Conservation (phyloP, 2,797 vertebrate species). For the Sebastes iracundus region DNA sequence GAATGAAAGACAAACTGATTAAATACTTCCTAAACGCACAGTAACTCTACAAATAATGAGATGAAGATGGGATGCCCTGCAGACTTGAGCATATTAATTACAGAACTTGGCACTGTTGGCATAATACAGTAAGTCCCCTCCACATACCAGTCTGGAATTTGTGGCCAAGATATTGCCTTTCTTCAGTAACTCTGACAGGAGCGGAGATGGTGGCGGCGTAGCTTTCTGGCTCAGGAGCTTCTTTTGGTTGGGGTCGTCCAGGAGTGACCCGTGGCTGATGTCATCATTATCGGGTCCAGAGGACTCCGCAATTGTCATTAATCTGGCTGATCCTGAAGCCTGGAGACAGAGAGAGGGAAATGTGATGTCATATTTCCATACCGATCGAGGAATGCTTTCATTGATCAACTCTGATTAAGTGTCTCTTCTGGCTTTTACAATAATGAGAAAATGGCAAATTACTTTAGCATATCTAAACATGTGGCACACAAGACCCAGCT, state of each 20-base stretch:
- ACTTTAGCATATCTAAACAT: neutral
- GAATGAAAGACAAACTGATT: neutral
- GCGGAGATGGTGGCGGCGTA: slow-evolving; percentile 96
- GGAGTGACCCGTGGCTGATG: slow-evolving; percentile 86
- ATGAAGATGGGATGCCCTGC: neutral
- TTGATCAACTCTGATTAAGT: neutral
- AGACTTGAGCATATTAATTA: neutral
- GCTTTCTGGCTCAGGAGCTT: slow-evolving; percentile 93
- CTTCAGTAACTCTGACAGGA: slow-evolving; percentile 98
- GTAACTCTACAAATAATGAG: neutral
- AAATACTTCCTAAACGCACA: neutral
- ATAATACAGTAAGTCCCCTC: neutral
- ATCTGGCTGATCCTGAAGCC: slow-evolving; percentile 85
- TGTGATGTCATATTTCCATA: neutral
- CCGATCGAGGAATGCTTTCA: neutral
- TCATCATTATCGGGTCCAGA: slow-evolving; percentile 85
- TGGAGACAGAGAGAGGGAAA: slow-evolving; percentile 81
- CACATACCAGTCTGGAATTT: slow-evolving; percentile 94
- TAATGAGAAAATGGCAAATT: neutral
- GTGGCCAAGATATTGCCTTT: slow-evolving; percentile 95
- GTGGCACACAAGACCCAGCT: neutral
- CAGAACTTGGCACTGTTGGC: neutral
- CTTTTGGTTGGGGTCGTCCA: slow-evolving; percentile 94
- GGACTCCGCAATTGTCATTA: slow-evolving; percentile 85
- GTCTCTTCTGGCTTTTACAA: neutral